phyloP scores from a whole-genome alignment of 2,888 invertebrate genomes.

The Platynereis dumerilii region DNA sequence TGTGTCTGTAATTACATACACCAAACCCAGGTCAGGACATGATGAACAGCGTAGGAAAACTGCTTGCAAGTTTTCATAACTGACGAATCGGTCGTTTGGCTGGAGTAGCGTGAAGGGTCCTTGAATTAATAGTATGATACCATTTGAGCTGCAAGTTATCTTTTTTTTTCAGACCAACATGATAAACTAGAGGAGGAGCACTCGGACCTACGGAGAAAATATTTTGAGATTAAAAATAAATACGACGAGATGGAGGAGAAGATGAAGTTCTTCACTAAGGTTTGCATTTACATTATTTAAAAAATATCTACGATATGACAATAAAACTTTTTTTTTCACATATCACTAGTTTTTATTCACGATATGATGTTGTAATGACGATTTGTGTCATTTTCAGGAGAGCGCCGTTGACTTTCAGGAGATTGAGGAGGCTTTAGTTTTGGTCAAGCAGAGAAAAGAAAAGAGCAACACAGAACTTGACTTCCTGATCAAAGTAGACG shows the following conservation, averaged over 20 bases:
- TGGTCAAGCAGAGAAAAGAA: constrained; percentile 61
- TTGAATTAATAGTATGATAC: no score
- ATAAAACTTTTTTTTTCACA: no score
- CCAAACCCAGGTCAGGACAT: no score
- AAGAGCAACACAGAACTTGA: constrained; percentile 50
- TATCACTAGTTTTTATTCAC: no score
- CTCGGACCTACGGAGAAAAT: constrained; percentile 53
- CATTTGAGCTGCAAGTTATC: no score
- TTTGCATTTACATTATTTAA: constrained; percentile 33
- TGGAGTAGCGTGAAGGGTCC: no score
- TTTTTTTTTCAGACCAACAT: constrained; percentile 42
- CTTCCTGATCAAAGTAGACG: constrained; percentile 59
- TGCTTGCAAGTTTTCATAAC: no score
- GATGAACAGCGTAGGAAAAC: no score
- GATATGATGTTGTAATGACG: neutral
- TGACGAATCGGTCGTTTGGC: no score
- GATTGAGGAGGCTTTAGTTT: constrained; percentile 62
- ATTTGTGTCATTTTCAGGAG: constrained; percentile 48
- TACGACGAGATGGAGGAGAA: constrained; percentile 62
- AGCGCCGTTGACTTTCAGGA: constrained; percentile 62
- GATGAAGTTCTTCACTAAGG: constrained; percentile 63
- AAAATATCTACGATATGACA: no score
- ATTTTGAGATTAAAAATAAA: constrained; percentile 59
- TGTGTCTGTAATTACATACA: no score
- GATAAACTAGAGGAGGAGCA: constrained; percentile 57